Percentiles rank a stretch among this genome's conserved stretches.
Evolutionary conservation across 2,113 vertebrate genomes (phyloP).

Genomic region (Phyllopteryx taeniolatus): DNA sequence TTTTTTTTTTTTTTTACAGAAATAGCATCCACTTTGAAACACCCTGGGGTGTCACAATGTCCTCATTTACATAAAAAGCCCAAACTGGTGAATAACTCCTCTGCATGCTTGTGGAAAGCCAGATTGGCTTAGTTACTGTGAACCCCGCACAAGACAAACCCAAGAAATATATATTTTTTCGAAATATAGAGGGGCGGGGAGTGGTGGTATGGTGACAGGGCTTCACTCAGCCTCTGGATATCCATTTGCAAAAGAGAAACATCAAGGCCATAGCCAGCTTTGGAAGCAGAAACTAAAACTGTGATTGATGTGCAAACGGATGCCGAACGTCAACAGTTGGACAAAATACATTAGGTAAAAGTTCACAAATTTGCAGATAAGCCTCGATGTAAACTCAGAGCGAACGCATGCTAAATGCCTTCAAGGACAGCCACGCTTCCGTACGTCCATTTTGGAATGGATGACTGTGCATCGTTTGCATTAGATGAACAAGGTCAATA

Average conservation of each 20-base stretch:
- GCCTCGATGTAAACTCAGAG: conserved; percentile 53
- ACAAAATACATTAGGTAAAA: conserved; percentile 66
- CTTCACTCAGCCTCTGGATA: conserved; percentile 65
- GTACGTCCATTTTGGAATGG: conserved; percentile 42
- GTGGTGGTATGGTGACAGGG: conserved; percentile 34
- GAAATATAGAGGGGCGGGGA: conserved; percentile 40
- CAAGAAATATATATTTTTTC: conserved; percentile 53
- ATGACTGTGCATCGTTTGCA: conserved; percentile 34
- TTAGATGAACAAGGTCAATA: conserved; percentile 40
- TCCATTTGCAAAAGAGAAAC: conserved; percentile 59
- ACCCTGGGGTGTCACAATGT: conserved; percentile 70
- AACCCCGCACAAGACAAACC: conserved; percentile 63
- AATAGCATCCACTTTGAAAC: conserved; percentile 61
- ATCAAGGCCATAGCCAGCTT: conserved; percentile 63
- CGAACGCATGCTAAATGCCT: conserved; percentile 51
- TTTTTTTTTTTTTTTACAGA: conserved; percentile 51
- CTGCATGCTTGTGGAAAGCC: conserved; percentile 66
- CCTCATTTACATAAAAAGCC: conserved; percentile 70
- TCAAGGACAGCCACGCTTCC: conserved; percentile 26
- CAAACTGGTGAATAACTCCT: conserved; percentile 65
- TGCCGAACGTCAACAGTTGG: conserved; percentile 57
- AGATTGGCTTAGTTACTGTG: conserved; percentile 71
- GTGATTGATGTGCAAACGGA: conserved; percentile 66
- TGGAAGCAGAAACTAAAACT: conserved; percentile 65
- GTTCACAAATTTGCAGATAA: conserved; percentile 70